Conservation (phyloP, 2,113 vertebrate genomes). For the Dasyornis broadbenti region DNA sequence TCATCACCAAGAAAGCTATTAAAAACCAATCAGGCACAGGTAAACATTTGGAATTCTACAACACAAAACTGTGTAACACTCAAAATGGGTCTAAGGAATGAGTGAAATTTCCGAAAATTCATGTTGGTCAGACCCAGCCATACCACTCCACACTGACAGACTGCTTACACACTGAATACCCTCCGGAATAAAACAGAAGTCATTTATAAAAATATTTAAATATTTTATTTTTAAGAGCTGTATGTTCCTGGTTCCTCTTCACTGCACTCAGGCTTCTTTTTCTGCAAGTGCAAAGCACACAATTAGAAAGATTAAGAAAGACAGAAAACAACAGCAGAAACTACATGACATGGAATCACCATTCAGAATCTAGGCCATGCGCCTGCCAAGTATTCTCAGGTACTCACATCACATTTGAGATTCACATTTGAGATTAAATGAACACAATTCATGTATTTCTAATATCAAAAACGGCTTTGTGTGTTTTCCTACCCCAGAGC, state of each 20-base stretch:
- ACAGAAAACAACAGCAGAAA: neutral
- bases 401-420: neutral
- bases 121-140: neutral
- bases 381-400: neutral
- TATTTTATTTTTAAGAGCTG: constrained; percentile 24
- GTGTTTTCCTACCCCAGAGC: neutral
- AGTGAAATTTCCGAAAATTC: neutral
- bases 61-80: neutral
- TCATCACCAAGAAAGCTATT: neutral
- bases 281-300: constrained; percentile 18
- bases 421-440: neutral
- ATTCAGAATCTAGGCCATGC: neutral
- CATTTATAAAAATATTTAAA: neutral
- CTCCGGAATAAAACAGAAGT: neutral
- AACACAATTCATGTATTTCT: neutral
- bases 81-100: neutral
- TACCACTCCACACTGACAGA: neutral
- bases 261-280: neutral
- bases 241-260: constrained; percentile 18
- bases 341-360: fast-evolving
- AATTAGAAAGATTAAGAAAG: neutral
- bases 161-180: neutral
- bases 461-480: neutral
- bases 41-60: neutral
- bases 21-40: neutral